Conservation (phyloP, 2,797 vertebrate genomes). For the Chrosomus eos region DNA sequence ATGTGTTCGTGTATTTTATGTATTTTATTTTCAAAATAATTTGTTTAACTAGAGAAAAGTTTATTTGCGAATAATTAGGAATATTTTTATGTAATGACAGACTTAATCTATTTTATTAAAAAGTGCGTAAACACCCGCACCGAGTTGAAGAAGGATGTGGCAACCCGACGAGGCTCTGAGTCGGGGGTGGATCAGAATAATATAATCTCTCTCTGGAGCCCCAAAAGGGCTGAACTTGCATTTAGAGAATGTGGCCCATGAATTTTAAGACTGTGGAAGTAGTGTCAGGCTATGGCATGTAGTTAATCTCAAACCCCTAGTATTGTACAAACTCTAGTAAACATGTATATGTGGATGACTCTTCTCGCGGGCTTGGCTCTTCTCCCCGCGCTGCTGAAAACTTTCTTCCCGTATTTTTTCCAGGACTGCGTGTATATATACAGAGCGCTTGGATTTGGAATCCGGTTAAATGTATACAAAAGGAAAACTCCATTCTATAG, state of each 20-base stretch:
- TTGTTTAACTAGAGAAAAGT: neutral
- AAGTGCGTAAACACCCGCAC: neutral
- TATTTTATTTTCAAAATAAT: neutral
- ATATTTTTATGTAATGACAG: neutral
- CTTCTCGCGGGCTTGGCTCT: conserved; percentile 67
- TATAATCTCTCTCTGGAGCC: conserved; percentile 21
- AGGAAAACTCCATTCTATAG: conserved; percentile 73
- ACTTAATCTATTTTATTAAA: too few relatives aligned
- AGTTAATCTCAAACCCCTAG: neutral
- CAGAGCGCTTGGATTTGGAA: conserved; percentile 53
- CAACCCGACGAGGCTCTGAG: conserved; percentile 27
- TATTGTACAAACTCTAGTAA: neutral
- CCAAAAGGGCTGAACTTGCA: conserved; percentile 63
- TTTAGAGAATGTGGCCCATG: conserved; percentile 5
- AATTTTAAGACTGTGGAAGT: conserved; percentile 14
- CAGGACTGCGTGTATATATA: conserved; percentile 68
- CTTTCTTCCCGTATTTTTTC: conserved; percentile 63
- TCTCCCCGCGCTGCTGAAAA: conserved; percentile 59
- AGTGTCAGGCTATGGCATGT: neutral
- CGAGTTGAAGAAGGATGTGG: conserved; percentile 45
- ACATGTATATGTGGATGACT: conserved; percentile 70
- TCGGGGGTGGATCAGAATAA: conserved; percentile 37
- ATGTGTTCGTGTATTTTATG: too few relatives aligned
- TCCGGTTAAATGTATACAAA: conserved; percentile 60
- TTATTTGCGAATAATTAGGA: neutral